Conservation (phyloP, 2,888 invertebrate genomes). For the Subacronicta megacephala region DNA sequence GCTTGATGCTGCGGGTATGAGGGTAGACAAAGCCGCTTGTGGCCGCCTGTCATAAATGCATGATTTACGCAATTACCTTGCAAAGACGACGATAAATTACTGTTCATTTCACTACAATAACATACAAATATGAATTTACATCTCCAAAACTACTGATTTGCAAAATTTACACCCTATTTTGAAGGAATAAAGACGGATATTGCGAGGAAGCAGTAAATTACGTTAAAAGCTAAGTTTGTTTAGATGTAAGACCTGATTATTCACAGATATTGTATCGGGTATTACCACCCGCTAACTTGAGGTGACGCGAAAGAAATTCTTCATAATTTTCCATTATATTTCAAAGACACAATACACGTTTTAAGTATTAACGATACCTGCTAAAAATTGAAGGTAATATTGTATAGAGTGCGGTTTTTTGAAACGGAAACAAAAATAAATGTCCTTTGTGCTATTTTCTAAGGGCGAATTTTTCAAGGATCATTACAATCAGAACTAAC, state of each 20-base stretch:
- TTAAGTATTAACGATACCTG: conserved; percentile 54
- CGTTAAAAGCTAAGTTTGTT: conserved; percentile 54
- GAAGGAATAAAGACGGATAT: conserved; percentile 17
- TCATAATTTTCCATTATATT: conserved; percentile 64
- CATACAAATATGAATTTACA: conserved; percentile 59
- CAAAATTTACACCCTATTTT: conserved; percentile 60
- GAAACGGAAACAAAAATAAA: conserved; percentile 36
- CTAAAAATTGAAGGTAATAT: conserved; percentile 49
- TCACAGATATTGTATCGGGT: conserved; percentile 83
- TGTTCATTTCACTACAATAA: conserved; percentile 79
- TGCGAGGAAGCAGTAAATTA: conserved; percentile 12
- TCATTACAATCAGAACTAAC: not conserved
- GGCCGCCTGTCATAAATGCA: conserved; percentile 86
- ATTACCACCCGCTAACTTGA: conserved; percentile 86
- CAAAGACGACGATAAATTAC: conserved; percentile 87
- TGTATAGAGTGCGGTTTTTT: conserved; percentile 45
- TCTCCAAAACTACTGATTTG: conserved; percentile 10
- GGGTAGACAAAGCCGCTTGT: conserved; percentile 79
- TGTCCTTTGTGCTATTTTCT: conserved; percentile 9
- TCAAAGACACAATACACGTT: conserved; percentile 55
- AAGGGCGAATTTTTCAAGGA: conserved; percentile 9
- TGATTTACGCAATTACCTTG: conserved; percentile 88
- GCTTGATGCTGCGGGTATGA: conserved; percentile 63
- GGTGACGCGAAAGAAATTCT: conserved; percentile 78
- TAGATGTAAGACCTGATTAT: conserved; percentile 78